phyloP scores from a whole-genome alignment of 2,888 invertebrate genomes.

The Prostheceraeus crozeri region DNA sequence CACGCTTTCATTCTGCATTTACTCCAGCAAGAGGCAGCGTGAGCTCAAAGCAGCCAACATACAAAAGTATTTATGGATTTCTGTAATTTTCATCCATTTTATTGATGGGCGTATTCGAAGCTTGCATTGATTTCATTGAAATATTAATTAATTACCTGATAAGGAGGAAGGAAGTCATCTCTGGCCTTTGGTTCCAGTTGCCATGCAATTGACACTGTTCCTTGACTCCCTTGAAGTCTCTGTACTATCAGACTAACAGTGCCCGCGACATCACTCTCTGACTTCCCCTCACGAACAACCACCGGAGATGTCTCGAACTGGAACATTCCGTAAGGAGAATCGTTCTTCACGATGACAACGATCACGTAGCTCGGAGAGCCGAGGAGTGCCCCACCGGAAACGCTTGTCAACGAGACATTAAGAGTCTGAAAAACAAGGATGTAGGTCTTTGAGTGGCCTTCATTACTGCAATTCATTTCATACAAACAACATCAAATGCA shows the following conservation, averaged over 20 bases:
- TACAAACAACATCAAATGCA: too few species aligned
- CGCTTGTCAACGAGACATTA: constrained; percentile 48
- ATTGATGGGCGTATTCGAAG: too few species aligned
- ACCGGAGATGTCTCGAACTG: constrained; percentile 48
- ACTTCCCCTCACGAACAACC: constrained; percentile 47
- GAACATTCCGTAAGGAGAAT: constrained; percentile 54
- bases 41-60: too few species aligned
- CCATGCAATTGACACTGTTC: constrained; percentile 51
- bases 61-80: too few species aligned
- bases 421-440: constrained; percentile 46
- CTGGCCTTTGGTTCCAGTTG: constrained; percentile 48
- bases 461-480: too few species aligned
- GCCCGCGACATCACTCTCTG: constrained; percentile 45
- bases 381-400: constrained; percentile 47
- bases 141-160: too few species aligned
- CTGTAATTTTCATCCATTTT: too few species aligned
- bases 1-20: too few species aligned
- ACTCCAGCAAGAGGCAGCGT: too few species aligned
- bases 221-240: constrained; percentile 48
- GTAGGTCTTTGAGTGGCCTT: too few species aligned
- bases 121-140: too few species aligned
- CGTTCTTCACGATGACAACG: constrained; percentile 52
- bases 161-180: constrained; percentile 49
- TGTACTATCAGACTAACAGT: constrained; percentile 46
- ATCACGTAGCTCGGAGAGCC: constrained; percentile 44